These are phyloP conservation scores for Trichogramma pretiosum DNA, from an alignment of 1,140 invertebrate species.

Conservation along the genomic window DNA sequence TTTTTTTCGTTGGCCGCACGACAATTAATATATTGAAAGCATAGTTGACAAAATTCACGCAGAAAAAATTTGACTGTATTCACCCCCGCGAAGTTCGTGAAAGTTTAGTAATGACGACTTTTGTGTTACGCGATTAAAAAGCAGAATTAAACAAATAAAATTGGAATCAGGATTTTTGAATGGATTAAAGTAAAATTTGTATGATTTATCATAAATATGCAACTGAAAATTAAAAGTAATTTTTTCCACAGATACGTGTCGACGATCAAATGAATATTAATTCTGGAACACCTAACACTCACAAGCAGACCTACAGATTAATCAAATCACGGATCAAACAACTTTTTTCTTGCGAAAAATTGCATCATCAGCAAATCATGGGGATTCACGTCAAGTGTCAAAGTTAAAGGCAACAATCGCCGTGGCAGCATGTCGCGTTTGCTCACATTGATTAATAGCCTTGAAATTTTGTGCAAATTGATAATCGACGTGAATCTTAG, in stretches of 20 bases:
- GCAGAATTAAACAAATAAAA: background rate
- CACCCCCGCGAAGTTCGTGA: slow-evolving; percentile 2
- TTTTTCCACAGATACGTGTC: too few species aligned
- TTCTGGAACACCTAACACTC: slow-evolving; percentile 43
- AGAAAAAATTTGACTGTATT: too few species aligned
- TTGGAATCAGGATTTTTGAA: too few species aligned
- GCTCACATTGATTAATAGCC: slow-evolving; percentile 20
- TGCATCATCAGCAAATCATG: background rate
- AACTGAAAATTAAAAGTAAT: background rate
- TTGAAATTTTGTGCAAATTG: too few species aligned
- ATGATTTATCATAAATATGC: slow-evolving; percentile 1
- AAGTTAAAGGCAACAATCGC: slow-evolving; percentile 15
- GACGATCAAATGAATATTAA: slow-evolving; percentile 13
- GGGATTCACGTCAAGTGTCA: slow-evolving; percentile 33
- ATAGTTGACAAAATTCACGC: too few species aligned
- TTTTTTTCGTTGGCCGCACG: background rate
- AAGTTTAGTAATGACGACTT: background rate
- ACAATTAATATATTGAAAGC: slow-evolving; percentile 4
- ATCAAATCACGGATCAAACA: slow-evolving; percentile 32
- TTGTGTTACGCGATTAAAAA: slow-evolving; percentile 22
- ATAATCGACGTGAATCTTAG: too few species aligned
- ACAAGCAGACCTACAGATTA: slow-evolving; percentile 42
- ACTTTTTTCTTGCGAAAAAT: slow-evolving; percentile 35
- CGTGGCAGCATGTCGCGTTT: slow-evolving; percentile 14
- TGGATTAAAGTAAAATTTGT: background rate